phyloP scores from a whole-genome alignment of 2,888 invertebrate species.

The Horisme vitalbata region DNA sequence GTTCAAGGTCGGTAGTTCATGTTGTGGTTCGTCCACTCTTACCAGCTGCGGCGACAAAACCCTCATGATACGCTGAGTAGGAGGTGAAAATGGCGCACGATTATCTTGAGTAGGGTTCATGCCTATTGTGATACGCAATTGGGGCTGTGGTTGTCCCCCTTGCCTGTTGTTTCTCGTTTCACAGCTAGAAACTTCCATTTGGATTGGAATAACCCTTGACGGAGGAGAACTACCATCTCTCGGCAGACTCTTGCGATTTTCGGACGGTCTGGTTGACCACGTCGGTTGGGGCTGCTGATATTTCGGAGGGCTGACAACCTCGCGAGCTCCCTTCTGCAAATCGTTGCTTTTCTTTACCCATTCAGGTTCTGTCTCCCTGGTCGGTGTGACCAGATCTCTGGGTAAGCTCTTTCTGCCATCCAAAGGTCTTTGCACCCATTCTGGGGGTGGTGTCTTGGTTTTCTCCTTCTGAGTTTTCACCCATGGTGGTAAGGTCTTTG shows the following conservation, averaged over 20 bases:
- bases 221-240: conserved; percentile 61
- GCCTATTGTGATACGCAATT: conserved; percentile 73
- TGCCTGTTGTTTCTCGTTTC: conserved; percentile 62
- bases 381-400: conserved; percentile 69
- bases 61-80: conserved; percentile 80
- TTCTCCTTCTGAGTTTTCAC: conserved; percentile 76
- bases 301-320: conserved; percentile 72
- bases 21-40: conserved; percentile 69
- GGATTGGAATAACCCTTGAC: conserved; percentile 85
- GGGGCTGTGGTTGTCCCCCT: conserved; percentile 57
- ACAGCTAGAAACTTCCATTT: conserved; percentile 81
- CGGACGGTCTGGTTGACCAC: conserved; percentile 75
- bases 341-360: conserved; percentile 75
- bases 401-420: conserved; percentile 65
- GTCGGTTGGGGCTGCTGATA: conserved; percentile 70
- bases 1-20: conserved; percentile 66
- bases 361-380: conserved; percentile 71
- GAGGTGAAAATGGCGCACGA: conserved; percentile 63
- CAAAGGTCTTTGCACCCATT: conserved; percentile 69
- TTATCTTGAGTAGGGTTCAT: conserved; percentile 62
- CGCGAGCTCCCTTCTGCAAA: conserved; percentile 63
- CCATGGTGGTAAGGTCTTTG: conserved; percentile 73
- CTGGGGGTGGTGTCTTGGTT: conserved; percentile 76
- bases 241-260: conserved; percentile 72
- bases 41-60: conserved; percentile 79